Evolutionary conservation across 1,140 invertebrate genomes (phyloP), one percentile per base, ranked within the genome.

Genomic region (Acromyrmex heyeri): DNA sequence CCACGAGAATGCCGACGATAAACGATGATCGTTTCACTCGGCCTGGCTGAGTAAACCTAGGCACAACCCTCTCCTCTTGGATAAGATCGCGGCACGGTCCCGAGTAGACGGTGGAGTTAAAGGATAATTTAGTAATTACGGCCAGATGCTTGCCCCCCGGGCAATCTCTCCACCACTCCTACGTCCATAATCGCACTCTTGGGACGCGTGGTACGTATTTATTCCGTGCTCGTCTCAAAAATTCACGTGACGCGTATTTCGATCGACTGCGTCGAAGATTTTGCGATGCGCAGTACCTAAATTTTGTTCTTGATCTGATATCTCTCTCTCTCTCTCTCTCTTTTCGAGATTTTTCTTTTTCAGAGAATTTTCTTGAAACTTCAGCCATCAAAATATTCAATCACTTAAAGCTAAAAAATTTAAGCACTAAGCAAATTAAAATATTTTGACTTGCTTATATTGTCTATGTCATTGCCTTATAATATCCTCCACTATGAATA

Each of bases 101-200:
- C 88, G 88, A 90, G 86, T 90, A 69, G 88, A 90, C 86, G 89
- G 79, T 82, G 89, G 82, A 90, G 88, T 90, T 90, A 90, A 90
- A 90, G 89, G 89, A 90, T 90, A 90, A 90, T 90, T 90, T 90
- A 90, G 89, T 90, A 90, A 90, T 90, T 90, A 90, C 89, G 88
- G 89, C 89, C 89, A 90, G 88, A 90, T 90, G 89, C 89, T 90
- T 88, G 89, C 86, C 89, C 86, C 70, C 27, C 76, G 88, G 89
- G 59, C 44, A 85, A 77, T 59, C 53, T 73, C 81, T 82, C 88
- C 82, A 59, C 88, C 88, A 90, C 86, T 90, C 86, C 69, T 75
- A 81, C 86, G 57, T 87, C 55, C 62, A 73, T 90, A 86, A 89
- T 89, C 88, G 48, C 72, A n/a, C 61, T 62, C 59, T 48, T 48